A percentile compares a stretch with the other conserved stretches of the same genome.
Evolutionary conservation across 2,797 vertebrate species (phyloP).

Genomic region (Sebastes steindachneri): DNA sequence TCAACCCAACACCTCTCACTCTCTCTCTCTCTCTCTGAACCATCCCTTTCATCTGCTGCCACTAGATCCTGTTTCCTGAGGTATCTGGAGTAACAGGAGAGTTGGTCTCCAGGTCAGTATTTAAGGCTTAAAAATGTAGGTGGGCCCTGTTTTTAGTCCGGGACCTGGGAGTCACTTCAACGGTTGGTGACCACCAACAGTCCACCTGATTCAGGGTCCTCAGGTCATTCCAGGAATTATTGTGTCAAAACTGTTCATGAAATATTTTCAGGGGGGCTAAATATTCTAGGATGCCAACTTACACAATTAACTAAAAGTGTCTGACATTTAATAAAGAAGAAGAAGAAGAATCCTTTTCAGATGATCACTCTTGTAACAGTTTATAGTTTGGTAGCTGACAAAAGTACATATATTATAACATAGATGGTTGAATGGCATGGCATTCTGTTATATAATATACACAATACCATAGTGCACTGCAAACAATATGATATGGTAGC

Average conservation of each 20-base stretch:
- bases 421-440: background rate
- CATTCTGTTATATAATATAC: background rate
- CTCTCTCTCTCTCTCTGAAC: background rate
- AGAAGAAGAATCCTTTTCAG: background rate
- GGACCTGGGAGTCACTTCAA: background rate
- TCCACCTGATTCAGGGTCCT: no score
- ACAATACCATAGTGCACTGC: background rate
- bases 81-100: constrained; percentile 34
- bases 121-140: constrained; percentile 33
- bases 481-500: background rate
- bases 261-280: background rate
- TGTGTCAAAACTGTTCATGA: background rate
- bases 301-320: background rate
- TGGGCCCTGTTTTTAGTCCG: constrained; percentile 40
- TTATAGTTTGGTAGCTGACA: background rate
- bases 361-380: background rate
- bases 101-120: constrained; percentile 34
- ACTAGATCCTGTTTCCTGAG: constrained; percentile 42
- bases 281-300: background rate
- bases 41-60: background rate
- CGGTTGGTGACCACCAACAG: background rate
- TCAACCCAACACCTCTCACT: background rate
- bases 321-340: background rate
- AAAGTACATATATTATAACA: background rate
- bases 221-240: background rate